Evolutionary conservation across 1,140 invertebrate species (phyloP), one percentile per base, ranked within the genome.

Genomic region (Drosophila neocordata): DNA sequence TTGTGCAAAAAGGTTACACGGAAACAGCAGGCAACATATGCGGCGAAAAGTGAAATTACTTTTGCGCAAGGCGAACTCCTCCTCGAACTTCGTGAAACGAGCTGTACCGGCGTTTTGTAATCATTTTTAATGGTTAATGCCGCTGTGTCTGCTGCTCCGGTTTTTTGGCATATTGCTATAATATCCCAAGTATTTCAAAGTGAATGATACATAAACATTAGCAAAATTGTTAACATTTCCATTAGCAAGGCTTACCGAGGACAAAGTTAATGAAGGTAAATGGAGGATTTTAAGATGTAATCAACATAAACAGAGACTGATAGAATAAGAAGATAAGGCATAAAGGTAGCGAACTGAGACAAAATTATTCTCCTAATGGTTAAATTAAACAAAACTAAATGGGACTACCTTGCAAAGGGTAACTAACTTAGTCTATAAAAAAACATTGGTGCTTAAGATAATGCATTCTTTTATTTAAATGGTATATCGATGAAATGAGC

Each of bases 11-110:
- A 72, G 57, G 58, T 57, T 77, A 37, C 20, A 41, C 55, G 27
- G 34, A 18, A 65, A 53, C 41, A 57, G 38, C 63, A 62, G 65
- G 61, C 76, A 79, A 73, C 83, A 87, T 88, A 82, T 87, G 82
- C 82, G 74, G 64, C 79, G 72, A 88, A 87, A 87, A 87, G 83
- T 87, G 83, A 87, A 87, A 83, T 79, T 88, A 73, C 71, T 75
- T 83, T 83, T 61, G 57, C 58, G 37, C 58, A 22, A 6, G 1
- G 11, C 53, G 13, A 11, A 56, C n/a, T 13, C 20, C 4, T 1
- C 37, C 18, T n/a, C 7, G 8, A 31, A 11, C 58, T n/a, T n/a
- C 37, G 18, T 15, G 58, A 8, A 5, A 2, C 8, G 22, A 27
- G 37, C 20, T 65, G 64, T 71, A 60, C 18, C 65, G 75, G 83